phyloP scores from a whole-genome alignment of 2,113 vertebrate genomes.

The Pseudolaguvia tuberculata region DNA sequence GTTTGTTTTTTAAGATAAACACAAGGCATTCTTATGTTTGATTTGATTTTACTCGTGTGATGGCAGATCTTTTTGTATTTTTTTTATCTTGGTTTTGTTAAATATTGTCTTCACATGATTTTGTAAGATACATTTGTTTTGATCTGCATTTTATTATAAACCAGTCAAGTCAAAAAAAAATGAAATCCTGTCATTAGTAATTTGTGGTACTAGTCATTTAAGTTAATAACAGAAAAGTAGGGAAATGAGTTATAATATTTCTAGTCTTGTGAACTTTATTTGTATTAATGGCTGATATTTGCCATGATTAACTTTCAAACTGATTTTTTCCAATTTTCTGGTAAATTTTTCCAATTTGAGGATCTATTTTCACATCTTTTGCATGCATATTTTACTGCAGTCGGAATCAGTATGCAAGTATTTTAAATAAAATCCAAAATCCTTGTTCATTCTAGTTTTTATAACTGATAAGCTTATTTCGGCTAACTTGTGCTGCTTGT shows the following conservation, averaged over 20 bases:
- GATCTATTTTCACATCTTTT: constrained; percentile 24
- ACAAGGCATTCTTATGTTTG: constrained; percentile 58
- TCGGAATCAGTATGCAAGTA: constrained; percentile 43
- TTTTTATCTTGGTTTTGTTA: constrained; percentile 57
- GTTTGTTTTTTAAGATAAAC: constrained; percentile 62
- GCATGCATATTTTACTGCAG: constrained; percentile 52
- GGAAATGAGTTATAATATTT: constrained; percentile 1
- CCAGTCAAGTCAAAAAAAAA: constrained; percentile 56
- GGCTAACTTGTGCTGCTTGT: constrained; percentile 3
- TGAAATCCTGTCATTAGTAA: constrained; percentile 25
- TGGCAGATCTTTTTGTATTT: constrained; percentile 58
- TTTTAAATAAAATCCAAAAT: constrained; percentile 43
- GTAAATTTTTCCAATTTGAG: constrained; percentile 21
- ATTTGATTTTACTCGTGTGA: constrained; percentile 50
- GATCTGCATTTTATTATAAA: constrained; percentile 73
- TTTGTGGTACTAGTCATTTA: constrained; percentile 41
- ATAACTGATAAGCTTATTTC: neutral
- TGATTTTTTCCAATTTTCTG: constrained; percentile 8
- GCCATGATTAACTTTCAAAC: neutral
- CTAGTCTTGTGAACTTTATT: constrained; percentile 11
- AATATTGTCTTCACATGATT: constrained; percentile 56
- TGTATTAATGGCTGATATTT: constrained; percentile 9
- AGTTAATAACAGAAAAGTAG: constrained; percentile 20
- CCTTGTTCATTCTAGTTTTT: constrained; percentile 15
- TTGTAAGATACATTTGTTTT: constrained; percentile 64